Percentiles rank a stretch among this genome's conserved stretches.
Conservation (phyloP, 2,888 invertebrate genomes). For the Deilephila elpenor region DNA sequence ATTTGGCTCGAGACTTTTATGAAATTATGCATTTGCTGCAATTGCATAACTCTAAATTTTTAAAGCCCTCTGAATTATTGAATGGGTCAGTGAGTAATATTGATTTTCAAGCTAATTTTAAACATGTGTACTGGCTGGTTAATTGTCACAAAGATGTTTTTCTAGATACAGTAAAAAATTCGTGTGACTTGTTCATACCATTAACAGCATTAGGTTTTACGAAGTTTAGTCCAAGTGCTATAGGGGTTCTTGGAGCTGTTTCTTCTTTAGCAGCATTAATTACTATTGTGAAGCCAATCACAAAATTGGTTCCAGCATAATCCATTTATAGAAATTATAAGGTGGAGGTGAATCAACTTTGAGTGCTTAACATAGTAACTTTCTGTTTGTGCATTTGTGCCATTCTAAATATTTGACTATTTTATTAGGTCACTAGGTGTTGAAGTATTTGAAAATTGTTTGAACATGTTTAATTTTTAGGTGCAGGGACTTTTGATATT, state of each 20-base stretch:
- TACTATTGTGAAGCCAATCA: slow-evolving; percentile 90
- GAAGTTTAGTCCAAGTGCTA: slow-evolving; percentile 89
- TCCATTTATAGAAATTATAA: slow-evolving; percentile 15
- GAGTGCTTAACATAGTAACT: too few relatives aligned
- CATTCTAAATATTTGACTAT: too few relatives aligned
- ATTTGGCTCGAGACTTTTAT: slow-evolving; percentile 92
- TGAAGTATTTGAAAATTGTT: background rate
- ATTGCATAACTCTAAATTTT: slow-evolving; percentile 65
- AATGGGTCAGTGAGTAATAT: slow-evolving; percentile 58
- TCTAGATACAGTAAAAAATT: slow-evolving; percentile 93
- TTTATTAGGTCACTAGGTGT: too few relatives aligned
- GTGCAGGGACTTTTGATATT: slow-evolving; percentile 8
- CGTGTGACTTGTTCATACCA: slow-evolving; percentile 94
- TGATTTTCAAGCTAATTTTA: slow-evolving; percentile 57
- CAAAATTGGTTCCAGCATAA: slow-evolving; percentile 88
- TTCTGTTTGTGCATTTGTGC: too few relatives aligned
- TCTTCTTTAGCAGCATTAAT: slow-evolving; percentile 93
- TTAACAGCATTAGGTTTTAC: slow-evolving; percentile 91
- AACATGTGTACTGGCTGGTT: slow-evolving; percentile 61
- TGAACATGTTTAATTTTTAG: background rate
- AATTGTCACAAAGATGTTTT: slow-evolving; percentile 86
- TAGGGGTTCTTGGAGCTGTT: slow-evolving; percentile 91
- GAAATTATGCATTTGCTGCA: slow-evolving; percentile 89
- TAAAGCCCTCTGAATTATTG: slow-evolving; percentile 74
- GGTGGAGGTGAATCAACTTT: background rate